Evolutionary conservation across 2,888 invertebrate genomes (phyloP), one percentile per base, ranked within the genome.

Genomic region (Ormyrus rosae): DNA sequence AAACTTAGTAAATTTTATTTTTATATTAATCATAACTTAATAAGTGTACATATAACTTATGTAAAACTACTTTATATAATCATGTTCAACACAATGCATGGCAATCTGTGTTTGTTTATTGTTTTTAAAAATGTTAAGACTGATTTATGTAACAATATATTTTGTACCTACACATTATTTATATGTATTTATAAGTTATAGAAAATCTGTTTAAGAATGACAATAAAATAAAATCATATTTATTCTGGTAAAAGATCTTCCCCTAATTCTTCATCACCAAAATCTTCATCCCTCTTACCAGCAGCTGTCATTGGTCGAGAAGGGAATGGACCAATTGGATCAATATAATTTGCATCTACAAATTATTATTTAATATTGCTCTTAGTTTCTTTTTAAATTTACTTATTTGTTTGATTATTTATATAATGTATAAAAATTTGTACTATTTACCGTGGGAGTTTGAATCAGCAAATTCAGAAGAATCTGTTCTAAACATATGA

Each of bases 181-280:
- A 19, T 19, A 1, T 19, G 19, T 19, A 19, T 19, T 19, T 19
- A 19, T 19, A 19, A 19, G 19, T 19, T 19, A 19, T 19, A 19
- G 19, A 19, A 19, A 19, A 19, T 19, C 2, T 19, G 19, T 19
- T 19, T 19, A 19, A 19, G 19, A 19, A 19, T 19, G 19, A 19
- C 19, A 19, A 19, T 19, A 19, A 19, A 19, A 19, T 19, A 19
- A 19, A 19, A 19, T 19, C 19, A 34, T 10, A 11, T 53, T 92
- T 91, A 95, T 88, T 95, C 95, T 2, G 95, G 95, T 84, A 96
- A 89, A 65, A 96, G 91, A 88, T 95, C 95, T 86, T 95, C 95
- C 19, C 95, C 95, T 34, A 95, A 91, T 89, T 95, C 95, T 87
- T 95, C 95, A 88, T 95, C 94, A 19, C 93, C 95, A 90, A 95